Evolutionary conservation across 2,888 invertebrate genomes (phyloP).

Genomic region (Abrostola triplasia): DNA sequence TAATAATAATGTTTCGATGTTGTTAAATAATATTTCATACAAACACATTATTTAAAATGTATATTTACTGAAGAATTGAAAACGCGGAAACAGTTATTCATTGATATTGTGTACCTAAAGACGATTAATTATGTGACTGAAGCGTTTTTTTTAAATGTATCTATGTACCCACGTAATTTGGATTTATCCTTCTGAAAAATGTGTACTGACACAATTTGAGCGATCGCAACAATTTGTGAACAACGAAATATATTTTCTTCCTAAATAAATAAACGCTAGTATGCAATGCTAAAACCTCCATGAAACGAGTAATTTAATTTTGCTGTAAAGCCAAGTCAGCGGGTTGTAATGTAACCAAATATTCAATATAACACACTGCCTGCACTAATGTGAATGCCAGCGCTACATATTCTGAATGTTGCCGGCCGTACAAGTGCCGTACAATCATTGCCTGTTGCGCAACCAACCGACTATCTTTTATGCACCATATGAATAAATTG

Average conservation of each 20-base stretch:
- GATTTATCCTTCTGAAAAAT: too few relatives aligned
- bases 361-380: constrained; percentile 41
- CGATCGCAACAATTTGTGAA: too few relatives aligned
- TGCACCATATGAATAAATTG: constrained; percentile 35
- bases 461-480: constrained; percentile 37
- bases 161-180: too few relatives aligned
- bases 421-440: constrained; percentile 19
- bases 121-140: too few relatives aligned
- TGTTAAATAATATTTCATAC: too few relatives aligned
- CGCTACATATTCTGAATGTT: constrained; percentile 46
- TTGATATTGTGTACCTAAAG: too few relatives aligned
- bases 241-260: not conserved
- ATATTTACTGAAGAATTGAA: too few relatives aligned
- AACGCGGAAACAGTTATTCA: too few relatives aligned
- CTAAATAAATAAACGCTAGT: constrained; percentile 1
- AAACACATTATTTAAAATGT: too few relatives aligned
- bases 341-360: constrained; percentile 47
- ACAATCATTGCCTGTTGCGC: constrained; percentile 47
- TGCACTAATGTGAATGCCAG: constrained; percentile 47
- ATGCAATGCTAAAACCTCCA: constrained; percentile 8
- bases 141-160: too few relatives aligned
- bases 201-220: too few relatives aligned
- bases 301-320: constrained; percentile 24
- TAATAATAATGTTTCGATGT: too few relatives aligned
- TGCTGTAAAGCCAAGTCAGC: constrained; percentile 34